phyloP scores from a whole-genome alignment of 2,797 vertebrate genomes.

The Anableps anableps region DNA sequence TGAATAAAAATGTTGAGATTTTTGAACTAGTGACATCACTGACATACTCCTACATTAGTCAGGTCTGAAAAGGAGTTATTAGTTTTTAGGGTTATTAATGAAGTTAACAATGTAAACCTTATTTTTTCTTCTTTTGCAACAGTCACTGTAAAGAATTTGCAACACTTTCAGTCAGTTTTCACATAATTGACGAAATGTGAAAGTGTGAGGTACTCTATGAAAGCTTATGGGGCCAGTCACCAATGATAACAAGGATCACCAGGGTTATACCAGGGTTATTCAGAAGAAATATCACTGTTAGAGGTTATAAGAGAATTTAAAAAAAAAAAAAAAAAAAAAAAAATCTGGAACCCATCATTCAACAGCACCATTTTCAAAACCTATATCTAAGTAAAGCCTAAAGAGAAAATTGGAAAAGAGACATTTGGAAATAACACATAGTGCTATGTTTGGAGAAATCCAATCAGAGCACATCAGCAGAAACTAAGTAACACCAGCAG shows the following conservation, averaged over 20 bases:
- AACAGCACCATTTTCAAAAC: neutral
- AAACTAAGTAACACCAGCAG: neutral
- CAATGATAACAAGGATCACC: neutral
- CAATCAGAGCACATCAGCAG: neutral
- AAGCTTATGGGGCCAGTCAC: neutral
- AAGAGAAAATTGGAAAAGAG: neutral
- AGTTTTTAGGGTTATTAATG: neutral
- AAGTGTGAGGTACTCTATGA: neutral
- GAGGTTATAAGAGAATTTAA: too few species aligned
- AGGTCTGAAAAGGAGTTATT: slow-evolving; percentile 20
- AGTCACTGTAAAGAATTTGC: too few species aligned
- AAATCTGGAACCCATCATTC: neutral
- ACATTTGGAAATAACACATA: neutral
- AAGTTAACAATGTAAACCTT: too few species aligned
- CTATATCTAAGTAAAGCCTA: neutral
- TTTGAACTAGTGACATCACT: slow-evolving; percentile 30
- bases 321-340: too few species aligned
- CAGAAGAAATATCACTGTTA: too few species aligned
- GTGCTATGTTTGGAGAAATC: neutral
- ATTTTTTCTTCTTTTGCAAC: too few species aligned
- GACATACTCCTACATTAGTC: slow-evolving; percentile 5
- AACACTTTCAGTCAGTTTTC: too few species aligned
- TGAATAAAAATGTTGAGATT: neutral
- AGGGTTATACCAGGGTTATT: too few species aligned
- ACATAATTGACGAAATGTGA: neutral